These are phyloP conservation scores for Ernsta delagoae DNA, from an alignment of 2,888 invertebrate species.

Conservation along the genomic window DNA sequence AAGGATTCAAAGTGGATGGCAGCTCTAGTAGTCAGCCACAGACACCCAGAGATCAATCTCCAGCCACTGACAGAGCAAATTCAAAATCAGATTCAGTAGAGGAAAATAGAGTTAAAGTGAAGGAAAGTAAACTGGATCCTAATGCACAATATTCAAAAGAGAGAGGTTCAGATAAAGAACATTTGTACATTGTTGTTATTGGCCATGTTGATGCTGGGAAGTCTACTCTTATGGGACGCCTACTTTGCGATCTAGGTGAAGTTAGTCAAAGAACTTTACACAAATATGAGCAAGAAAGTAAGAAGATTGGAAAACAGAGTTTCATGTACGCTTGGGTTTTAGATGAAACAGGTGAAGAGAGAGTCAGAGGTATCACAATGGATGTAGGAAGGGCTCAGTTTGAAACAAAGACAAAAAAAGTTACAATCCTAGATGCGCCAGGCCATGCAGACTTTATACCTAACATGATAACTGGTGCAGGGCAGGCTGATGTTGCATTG, in stretches of 20 bases:
- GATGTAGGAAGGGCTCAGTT: slow-evolving; percentile 97
- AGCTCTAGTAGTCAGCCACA: slow-evolving; percentile 60
- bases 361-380: slow-evolving; percentile 98
- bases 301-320: slow-evolving; percentile 98
- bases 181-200: slow-evolving; percentile 95
- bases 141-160: slow-evolving; percentile 88
- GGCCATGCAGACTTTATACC: slow-evolving; percentile 99
- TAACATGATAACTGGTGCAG: slow-evolving; percentile 99
- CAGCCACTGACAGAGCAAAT: slow-evolving; percentile 85
- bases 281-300: slow-evolving; percentile 98
- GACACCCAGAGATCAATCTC: slow-evolving; percentile 89
- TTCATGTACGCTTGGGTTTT: slow-evolving; percentile 99
- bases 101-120: slow-evolving; percentile 75
- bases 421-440: slow-evolving; percentile 97
- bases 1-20: slow-evolving; percentile 84
- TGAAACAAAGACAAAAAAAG: slow-evolving; percentile 93
- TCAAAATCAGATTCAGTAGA: slow-evolving; percentile 65
- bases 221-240: slow-evolving; percentile 98
- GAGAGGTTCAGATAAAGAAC: slow-evolving; percentile 92
- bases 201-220: slow-evolving; percentile 99
- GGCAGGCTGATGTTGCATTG: slow-evolving; percentile 98
- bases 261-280: slow-evolving; percentile 95
- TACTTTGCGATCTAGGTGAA: slow-evolving; percentile 94
- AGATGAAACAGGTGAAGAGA: slow-evolving; percentile 99
- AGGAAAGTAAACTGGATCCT: slow-evolving; percentile 85